A percentile compares a stretch with the other conserved stretches of the same genome.
Evolutionary conservation across 2,113 vertebrate genomes (phyloP).

Genomic region (Daphoenositta chrysoptera): DNA sequence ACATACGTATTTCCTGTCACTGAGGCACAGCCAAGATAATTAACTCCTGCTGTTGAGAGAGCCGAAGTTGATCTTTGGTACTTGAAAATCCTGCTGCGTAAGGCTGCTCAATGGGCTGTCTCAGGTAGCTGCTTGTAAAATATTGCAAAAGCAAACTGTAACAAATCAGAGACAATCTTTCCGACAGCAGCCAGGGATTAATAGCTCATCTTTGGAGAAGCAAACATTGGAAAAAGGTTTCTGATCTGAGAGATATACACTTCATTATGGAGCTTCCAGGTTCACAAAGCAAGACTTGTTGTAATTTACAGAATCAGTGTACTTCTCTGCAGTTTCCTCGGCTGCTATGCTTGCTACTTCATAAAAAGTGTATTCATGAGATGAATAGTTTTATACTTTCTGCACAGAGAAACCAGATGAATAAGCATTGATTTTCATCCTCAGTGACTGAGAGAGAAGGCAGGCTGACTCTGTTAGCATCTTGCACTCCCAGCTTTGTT

Average conservation of each 20-base stretch:
- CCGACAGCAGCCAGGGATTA: background rate
- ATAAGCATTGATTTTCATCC: background rate
- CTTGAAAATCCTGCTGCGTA: background rate
- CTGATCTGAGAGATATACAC: background rate
- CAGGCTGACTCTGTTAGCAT: background rate
- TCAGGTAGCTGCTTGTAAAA: background rate
- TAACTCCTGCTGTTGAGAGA: background rate
- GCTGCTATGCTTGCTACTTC: background rate
- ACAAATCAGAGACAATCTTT: background rate
- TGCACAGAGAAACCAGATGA: background rate
- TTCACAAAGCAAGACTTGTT: background rate
- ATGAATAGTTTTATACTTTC: background rate
- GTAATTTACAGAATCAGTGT: background rate
- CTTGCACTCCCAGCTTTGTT: background rate
- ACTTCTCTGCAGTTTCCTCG: background rate
- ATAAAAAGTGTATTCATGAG: background rate
- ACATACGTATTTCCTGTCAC: background rate
- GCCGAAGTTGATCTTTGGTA: background rate
- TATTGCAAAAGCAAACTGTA: background rate
- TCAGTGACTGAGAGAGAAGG: background rate
- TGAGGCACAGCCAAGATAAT: background rate
- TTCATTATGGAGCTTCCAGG: background rate
- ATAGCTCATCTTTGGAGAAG: background rate
- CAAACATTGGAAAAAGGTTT: background rate
- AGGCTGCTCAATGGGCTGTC: background rate